Evolutionary conservation across 1,140 invertebrate species (phyloP), one percentile per base, ranked within the genome.

Genomic region (Oedothorax gibbosus): DNA sequence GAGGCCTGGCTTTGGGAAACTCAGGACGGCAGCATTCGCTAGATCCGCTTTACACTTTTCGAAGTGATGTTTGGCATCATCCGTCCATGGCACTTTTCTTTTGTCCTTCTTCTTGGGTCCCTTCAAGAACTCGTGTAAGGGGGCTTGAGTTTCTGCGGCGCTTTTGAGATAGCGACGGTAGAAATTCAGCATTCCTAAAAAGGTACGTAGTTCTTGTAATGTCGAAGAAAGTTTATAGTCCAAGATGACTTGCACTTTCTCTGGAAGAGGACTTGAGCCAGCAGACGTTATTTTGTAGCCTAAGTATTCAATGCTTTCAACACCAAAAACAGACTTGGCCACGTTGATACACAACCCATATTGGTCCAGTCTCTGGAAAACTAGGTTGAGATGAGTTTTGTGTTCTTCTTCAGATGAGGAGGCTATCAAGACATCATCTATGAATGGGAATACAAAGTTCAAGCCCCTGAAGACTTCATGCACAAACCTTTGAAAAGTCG

Each of bases 101-200:
- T 21, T 35, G 49, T 86, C 68, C 66, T 57, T 80, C 21, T 78
- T 64, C 20, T 77, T 76, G 6, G 66, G 60, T 15, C 49, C 62
- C 54, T 85, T 85, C 18, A 85, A 49, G 3, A 50, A 7, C n/a
- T 85, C 75, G 18, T 87, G 69, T 5, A 88, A 77, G 10, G 81
- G 78, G 6, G 60, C 21, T 60, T 87, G 86, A 7, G 79, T 66
- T 14, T 77, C 49, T 5, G 88, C 85, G 9, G 89, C 85, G 73
- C 89, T 87, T 35, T 80, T 86, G 14, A 90, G 75, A 85, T 90
- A 91, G 84, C 86, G 88, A 9, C 86, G 87, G 86, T 91, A 91
- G 86, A 89, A 90, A 85, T 90, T 90, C 5, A 90, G 72, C 53
- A 90, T 85, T 4, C 89, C 90, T 11, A 90, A 14, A 86, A 90